Base-by-base conservation (phyloP, 2,113 vertebrate species). In the Syngnathoides biaculeatus region DNA sequence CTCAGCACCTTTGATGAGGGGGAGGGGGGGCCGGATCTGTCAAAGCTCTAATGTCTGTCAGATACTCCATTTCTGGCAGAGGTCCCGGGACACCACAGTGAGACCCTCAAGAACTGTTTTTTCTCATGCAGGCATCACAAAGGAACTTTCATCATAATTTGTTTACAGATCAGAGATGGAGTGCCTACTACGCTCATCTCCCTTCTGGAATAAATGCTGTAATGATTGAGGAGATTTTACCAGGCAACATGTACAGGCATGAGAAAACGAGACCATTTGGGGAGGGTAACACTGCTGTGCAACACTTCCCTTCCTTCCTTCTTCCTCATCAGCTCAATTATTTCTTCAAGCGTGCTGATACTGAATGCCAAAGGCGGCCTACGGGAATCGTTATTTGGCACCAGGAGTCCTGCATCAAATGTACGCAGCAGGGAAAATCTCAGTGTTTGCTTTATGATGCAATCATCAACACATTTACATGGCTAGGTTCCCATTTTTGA, bases 161-260 rank as follows among this genome's bases (percentile, higher is more conserved):
- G 83, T 85, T 88, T 87, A 81, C 81, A 80, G 79, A 71, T 76
- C 27, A 1, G 72, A 78, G 82, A 89, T 70, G 68, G 70, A 77
- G 78, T 64, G 69, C 67, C 88, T 77, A 78, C 82, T 80, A 59
- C 27, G 69, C 69, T 79, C 68, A 64, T 80, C 65, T 66, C 59
- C 67, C 79, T 85, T 82, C 81, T 64, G 78, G 67, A 79, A 79
- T 90, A 89, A 86, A 86, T 87, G 80, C 79, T 79, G 77, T 83
- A 84, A 88, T 86, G 87, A 90, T 72, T 24, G n/a, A 64, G 75
- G 73, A 73, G 20, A 3, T 27, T 86, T 86, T 70, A 68, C 22
- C 74, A 65, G 70, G 64, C 71, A 83, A 83, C 80, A 73, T 1
- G 56, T 66, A 76, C 74, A 70, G 65, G 52, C 84, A 76, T 80